phyloP scores from a whole-genome alignment of 1,140 invertebrate species.

The Mizuhopecten yessoensis region DNA sequence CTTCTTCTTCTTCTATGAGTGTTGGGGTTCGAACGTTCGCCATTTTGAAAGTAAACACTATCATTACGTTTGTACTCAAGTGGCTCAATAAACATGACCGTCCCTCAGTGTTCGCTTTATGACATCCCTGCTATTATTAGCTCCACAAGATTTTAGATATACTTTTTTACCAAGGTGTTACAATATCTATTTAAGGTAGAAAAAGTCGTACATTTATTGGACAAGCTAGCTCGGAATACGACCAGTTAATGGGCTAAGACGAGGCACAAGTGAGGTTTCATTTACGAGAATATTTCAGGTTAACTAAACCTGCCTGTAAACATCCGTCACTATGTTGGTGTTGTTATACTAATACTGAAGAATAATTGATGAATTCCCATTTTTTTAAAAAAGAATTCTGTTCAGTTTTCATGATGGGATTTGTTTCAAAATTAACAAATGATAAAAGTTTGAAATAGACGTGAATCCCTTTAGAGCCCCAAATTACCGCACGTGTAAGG shows the following conservation, averaged over 20 bases:
- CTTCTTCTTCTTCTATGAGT: too few relatives aligned
- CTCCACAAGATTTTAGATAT: neutral
- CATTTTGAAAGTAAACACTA: neutral
- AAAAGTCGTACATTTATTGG: neutral
- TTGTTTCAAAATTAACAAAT: too few relatives aligned
- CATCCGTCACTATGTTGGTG: neutral
- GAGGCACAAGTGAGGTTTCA: neutral
- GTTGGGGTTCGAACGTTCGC: neutral
- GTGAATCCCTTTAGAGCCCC: neutral
- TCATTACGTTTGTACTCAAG: neutral
- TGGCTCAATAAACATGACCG: neutral
- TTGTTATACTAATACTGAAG: neutral
- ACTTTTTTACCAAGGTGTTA: neutral
- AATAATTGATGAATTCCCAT: neutral
- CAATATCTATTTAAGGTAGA: neutral
- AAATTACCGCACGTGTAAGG: neutral
- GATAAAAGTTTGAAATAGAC: neutral
- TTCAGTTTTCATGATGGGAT: too few relatives aligned
- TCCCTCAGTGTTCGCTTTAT: neutral
- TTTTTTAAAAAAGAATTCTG: too few relatives aligned
- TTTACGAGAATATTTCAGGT: neutral
- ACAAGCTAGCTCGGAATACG: neutral
- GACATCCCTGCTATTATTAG: neutral
- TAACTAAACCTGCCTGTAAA: neutral
- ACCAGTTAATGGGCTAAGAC: neutral